Conservation (phyloP, 2,113 vertebrate species). For the Chamaetylas fuelleborni region DNA sequence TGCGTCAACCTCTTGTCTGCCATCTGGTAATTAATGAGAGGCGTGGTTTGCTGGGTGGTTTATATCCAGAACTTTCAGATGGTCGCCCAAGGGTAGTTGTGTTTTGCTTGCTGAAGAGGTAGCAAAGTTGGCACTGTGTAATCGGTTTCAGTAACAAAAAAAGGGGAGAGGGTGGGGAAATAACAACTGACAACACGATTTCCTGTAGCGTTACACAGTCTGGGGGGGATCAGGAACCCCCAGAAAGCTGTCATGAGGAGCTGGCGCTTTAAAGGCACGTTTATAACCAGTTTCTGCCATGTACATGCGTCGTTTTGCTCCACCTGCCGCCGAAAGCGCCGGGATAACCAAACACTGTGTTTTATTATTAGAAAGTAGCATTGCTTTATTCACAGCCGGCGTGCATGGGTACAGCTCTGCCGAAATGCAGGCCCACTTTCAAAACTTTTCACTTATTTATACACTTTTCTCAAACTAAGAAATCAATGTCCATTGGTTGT, state of each 20-base stretch:
- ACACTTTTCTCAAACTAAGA: background rate
- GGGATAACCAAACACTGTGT: background rate
- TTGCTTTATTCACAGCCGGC: background rate
- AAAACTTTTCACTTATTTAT: background rate
- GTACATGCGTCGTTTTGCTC: accelerated
- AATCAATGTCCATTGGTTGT: background rate
- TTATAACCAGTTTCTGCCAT: background rate
- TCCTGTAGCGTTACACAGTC: background rate
- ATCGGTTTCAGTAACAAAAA: background rate
- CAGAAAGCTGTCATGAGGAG: background rate
- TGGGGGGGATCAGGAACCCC: background rate
- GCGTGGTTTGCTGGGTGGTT: background rate
- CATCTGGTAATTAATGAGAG: accelerated
- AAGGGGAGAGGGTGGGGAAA: accelerated
- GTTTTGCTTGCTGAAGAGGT: background rate
- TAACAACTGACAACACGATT: background rate
- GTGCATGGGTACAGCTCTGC: background rate
- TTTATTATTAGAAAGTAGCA: background rate
- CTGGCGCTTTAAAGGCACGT: too few species aligned
- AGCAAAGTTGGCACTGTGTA: background rate
- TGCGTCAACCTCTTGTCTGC: too few species aligned
- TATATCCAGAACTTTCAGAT: background rate
- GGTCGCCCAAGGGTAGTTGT: accelerated
- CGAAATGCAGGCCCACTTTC: background rate
- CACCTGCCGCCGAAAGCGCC: background rate